phyloP scores from a whole-genome alignment of 2,113 vertebrate species.

The Azemiops feae region DNA sequence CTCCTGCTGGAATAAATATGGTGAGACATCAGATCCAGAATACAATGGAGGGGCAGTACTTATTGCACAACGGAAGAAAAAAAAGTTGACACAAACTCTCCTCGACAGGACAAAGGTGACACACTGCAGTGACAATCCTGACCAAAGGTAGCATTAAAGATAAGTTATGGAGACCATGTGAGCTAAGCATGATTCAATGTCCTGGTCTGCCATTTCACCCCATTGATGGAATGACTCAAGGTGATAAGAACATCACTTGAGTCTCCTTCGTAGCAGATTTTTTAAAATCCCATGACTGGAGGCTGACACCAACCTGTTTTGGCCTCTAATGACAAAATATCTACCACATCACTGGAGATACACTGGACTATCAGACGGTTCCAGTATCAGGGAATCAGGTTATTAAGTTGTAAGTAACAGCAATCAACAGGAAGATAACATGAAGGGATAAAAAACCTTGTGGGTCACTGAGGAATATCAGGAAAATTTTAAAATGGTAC shows the following conservation, averaged over 20 bases:
- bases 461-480: conserved; percentile 6
- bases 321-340: neutral
- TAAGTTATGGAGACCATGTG: neutral
- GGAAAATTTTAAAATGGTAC: neutral
- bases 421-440: neutral
- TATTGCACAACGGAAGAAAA: neutral
- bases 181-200: neutral
- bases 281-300: neutral
- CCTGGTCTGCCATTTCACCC: neutral
- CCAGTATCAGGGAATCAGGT: neutral
- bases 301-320: neutral
- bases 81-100: neutral
- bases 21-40: neutral
- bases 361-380: neutral
- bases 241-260: neutral
- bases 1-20: neutral
- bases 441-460: neutral
- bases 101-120: neutral
- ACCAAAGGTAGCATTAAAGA: neutral
- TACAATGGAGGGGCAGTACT: neutral
- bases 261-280: neutral
- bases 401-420: conserved; percentile 18
- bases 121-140: neutral
- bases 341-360: neutral
- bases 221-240: neutral